A percentile compares a stretch with the other conserved stretches of the same genome.
These are phyloP conservation scores for Prunella himalayana DNA, from an alignment of 2,113 vertebrate genomes.

Conservation along the genomic window DNA sequence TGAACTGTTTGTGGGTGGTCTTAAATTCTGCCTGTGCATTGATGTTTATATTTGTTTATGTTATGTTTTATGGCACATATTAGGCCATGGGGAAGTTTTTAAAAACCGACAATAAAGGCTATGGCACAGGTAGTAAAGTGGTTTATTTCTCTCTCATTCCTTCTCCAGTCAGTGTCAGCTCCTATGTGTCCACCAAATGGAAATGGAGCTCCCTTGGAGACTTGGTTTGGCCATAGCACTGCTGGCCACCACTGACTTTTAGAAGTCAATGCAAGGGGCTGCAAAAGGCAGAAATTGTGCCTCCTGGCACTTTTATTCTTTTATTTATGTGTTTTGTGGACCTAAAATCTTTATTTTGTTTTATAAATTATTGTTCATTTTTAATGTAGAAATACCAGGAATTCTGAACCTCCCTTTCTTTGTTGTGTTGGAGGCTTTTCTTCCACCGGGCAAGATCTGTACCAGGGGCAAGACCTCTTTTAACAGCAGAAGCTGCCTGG, in stretches of 20 bases:
- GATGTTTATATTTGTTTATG: conserved; percentile 24
- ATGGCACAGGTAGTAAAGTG: background rate
- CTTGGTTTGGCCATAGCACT: background rate
- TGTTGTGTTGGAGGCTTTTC: background rate
- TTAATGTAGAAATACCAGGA: background rate
- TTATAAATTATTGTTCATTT: background rate
- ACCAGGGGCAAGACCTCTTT: background rate
- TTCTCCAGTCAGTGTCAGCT: background rate
- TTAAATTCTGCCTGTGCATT: conserved; percentile 25
- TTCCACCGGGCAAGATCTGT: background rate
- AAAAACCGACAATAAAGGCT: background rate
- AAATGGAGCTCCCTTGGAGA: background rate
- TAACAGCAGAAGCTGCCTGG: background rate
- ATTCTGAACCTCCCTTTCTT: background rate
- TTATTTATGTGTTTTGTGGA: background rate
- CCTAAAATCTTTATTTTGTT: background rate
- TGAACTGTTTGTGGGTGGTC: conserved; percentile 7
- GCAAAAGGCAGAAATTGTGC: background rate
- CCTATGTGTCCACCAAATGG: background rate
- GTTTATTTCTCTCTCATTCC: background rate
- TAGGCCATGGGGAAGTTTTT: conserved; percentile 8
- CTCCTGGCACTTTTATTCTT: background rate
- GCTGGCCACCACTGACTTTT: background rate
- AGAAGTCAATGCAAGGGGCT: background rate
- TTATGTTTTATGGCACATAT: conserved; percentile 4